Conservation (phyloP, 2,113 vertebrate species). For the Columba livia region DNA sequence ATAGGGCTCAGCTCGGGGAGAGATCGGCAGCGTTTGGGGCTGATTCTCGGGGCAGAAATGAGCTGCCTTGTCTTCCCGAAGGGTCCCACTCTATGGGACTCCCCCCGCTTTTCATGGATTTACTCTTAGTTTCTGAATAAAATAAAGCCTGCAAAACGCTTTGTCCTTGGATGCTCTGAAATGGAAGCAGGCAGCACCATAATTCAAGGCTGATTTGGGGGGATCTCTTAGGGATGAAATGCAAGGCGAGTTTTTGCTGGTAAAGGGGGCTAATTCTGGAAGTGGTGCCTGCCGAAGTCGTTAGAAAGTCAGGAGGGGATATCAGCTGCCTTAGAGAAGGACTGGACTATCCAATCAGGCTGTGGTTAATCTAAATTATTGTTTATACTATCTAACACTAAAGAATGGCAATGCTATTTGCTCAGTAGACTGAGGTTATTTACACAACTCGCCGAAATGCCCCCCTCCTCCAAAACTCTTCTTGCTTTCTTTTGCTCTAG, state of each 20-base stretch:
- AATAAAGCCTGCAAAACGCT: not conserved
- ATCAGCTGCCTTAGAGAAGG: not conserved
- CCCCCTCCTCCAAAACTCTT: conserved; percentile 56
- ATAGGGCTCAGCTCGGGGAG: not conserved
- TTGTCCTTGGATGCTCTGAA: conserved; percentile 19
- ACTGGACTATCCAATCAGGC: not conserved
- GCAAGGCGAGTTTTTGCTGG: not conserved
- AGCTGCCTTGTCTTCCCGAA: not conserved
- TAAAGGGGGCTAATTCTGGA: not conserved
- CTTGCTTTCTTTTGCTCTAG: conserved; percentile 53
- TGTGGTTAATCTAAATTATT: not conserved
- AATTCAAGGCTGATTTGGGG: not conserved
- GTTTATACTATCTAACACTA: conserved; percentile 13
- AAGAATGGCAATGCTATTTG: conserved; percentile 34
- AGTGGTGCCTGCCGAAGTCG: not conserved
- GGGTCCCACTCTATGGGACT: not conserved
- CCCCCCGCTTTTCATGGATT: not conserved
- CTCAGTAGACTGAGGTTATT: conserved; percentile 21
- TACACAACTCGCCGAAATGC: conserved; percentile 47
- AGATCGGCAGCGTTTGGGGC: not conserved
- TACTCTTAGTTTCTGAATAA: conserved; percentile 1
- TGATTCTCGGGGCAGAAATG: not conserved
- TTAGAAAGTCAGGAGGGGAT: not conserved
- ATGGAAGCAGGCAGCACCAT: not conserved
- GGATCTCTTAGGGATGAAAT: not conserved